phyloP scores from a whole-genome alignment of 2,797 vertebrate species.

The Periparus ater region DNA sequence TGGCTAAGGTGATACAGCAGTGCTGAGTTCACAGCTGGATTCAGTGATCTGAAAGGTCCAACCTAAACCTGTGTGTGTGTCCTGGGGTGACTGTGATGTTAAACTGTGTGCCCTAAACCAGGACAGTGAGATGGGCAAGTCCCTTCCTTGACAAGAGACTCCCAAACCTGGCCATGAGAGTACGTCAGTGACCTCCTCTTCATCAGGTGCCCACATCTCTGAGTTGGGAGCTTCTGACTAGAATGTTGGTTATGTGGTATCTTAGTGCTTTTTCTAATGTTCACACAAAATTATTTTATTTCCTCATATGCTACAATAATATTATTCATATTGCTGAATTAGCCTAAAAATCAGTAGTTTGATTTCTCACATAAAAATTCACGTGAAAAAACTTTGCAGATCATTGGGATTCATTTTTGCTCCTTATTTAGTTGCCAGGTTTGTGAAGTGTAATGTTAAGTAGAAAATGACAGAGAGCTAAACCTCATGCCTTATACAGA shows the following conservation, averaged over 20 bases:
- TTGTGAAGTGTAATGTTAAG: neutral
- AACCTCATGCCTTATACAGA: slow-evolving; percentile 18
- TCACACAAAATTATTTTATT: neutral
- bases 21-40: neutral
- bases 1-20: neutral
- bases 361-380: neutral
- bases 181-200: neutral
- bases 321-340: neutral
- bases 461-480: neutral
- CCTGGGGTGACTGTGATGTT: no score
- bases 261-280: neutral
- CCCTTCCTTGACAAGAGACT: accelerated
- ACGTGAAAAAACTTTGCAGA: neutral
- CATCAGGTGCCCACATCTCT: neutral
- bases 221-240: neutral
- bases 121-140: neutral
- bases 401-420: slow-evolving; percentile 16
- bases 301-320: neutral
- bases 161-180: neutral
- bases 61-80: neutral
- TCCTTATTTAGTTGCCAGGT: slow-evolving; percentile 32
- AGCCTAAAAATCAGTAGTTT: neutral
- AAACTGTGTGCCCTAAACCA: no score
- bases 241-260: neutral
- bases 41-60: neutral